Evolutionary conservation across 2,888 invertebrate genomes (phyloP), one percentile per base, ranked within the genome.

Genomic region (Rhimphoctona megacephalus): DNA sequence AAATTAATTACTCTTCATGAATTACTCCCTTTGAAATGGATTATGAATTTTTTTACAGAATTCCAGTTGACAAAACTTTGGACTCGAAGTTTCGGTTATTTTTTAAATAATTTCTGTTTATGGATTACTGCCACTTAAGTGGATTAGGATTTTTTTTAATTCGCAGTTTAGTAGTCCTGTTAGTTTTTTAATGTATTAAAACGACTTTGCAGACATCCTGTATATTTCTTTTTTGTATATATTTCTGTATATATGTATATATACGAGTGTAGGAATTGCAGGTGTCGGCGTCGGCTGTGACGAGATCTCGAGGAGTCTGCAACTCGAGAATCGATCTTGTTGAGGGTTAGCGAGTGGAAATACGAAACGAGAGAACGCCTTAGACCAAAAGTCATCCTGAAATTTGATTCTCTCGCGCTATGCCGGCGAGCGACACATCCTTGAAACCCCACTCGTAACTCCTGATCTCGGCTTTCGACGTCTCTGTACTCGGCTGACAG

Each of bases 261-360:
- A 66, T 39, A 19, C 5, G 22, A 36, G 39, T 25, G 19, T 43
- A 61, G 80, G 22, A 61, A 72, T 73, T 77, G 81, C 57, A 70
- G 49, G 49, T 61, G 70, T 61, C 87, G 64, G 85, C 84, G 82
- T 83, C 86, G 81, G 87, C 85, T 81, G 69, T 39, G 72, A 80
- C 83, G 84, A 79, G 82, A 79, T 61, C 72, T 77, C 79, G 88
- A 88, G 89, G 87, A 88, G 86, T 88, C 88, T 89, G 87, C 88
- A 90, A 88, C 90, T 83, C 89, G 90, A 90, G 90, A 90, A 88
- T 89, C 88, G 85, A 91, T 57, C 22, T 72, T 30, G 61, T 61
- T 30, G 70, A 76, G 39, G 36, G 19, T 46, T 76, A 46, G 49
- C 87, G 85, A 90, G 43, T 66, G 89, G 89, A 81, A 87, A 88